Percentiles rank a stretch among this genome's conserved stretches.
These are phyloP conservation scores for Manis pentadactyla DNA, from an alignment of 2,797 vertebrate genomes.

Conservation along the genomic window DNA sequence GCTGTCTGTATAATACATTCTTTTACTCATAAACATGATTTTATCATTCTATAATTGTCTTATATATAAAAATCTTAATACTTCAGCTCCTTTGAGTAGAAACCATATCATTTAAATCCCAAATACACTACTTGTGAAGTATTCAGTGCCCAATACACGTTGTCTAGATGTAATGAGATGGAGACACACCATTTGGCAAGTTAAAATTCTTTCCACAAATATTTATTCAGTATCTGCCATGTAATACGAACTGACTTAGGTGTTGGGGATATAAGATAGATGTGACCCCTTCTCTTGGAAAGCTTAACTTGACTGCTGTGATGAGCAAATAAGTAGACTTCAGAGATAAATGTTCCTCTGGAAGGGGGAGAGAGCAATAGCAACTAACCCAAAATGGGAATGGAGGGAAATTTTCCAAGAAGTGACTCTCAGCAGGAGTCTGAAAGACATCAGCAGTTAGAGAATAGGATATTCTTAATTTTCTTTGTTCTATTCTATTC, in stretches of 20 bases:
- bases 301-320: neutral
- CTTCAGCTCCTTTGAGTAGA: neutral
- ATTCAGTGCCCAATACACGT: neutral
- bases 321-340: neutral
- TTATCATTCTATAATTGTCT: neutral
- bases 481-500: too few species aligned
- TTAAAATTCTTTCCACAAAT: neutral
- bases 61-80: neutral
- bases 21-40: neutral
- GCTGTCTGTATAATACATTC: neutral
- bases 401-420: neutral
- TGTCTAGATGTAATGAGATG: neutral
- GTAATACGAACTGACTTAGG: too few species aligned
- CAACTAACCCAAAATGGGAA: too few species aligned
- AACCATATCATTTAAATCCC: neutral
- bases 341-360: neutral
- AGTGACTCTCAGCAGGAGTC: neutral
- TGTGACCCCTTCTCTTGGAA: neutral
- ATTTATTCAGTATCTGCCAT: neutral
- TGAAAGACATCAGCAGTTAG: neutral
- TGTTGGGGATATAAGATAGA: neutral
- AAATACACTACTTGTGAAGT: neutral
- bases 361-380: neutral
- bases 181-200: neutral
- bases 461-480: neutral